A percentile compares a stretch with the other conserved stretches of the same genome.
Conservation (phyloP, 2,113 vertebrate species). For the Pantherophis guttatus region DNA sequence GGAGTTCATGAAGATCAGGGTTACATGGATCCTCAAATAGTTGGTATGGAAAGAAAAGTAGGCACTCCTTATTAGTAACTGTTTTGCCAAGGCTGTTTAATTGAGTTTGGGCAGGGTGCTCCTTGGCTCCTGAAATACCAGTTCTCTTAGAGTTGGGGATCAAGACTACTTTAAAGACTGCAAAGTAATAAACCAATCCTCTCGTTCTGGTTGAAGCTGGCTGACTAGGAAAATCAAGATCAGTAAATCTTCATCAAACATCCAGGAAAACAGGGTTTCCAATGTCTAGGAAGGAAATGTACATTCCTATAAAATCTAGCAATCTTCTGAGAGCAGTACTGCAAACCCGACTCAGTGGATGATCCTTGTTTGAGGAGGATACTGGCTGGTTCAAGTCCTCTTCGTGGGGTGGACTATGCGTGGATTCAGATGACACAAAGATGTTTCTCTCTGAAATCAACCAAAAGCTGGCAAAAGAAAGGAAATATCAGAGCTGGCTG, state of each 20-base stretch:
- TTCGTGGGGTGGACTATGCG: background rate
- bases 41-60: background rate
- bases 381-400: background rate
- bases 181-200: background rate
- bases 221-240: background rate
- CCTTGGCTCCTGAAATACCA: background rate
- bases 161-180: background rate
- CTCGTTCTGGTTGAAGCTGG: background rate
- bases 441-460: background rate
- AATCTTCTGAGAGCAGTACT: background rate
- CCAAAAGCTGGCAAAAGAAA: background rate
- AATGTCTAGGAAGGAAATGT: background rate
- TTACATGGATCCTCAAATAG: background rate
- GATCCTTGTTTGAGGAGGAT: background rate
- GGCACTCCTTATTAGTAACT: background rate
- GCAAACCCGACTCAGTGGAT: background rate
- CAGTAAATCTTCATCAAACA: background rate
- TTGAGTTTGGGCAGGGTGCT: background rate
- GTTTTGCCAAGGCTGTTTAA: background rate
- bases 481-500: background rate
- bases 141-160: background rate
- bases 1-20: background rate
- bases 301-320: background rate
- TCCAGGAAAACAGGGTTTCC: background rate
- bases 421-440: background rate